Conservation (phyloP, 2,113 vertebrate species). For the Poecilia latipinna region DNA sequence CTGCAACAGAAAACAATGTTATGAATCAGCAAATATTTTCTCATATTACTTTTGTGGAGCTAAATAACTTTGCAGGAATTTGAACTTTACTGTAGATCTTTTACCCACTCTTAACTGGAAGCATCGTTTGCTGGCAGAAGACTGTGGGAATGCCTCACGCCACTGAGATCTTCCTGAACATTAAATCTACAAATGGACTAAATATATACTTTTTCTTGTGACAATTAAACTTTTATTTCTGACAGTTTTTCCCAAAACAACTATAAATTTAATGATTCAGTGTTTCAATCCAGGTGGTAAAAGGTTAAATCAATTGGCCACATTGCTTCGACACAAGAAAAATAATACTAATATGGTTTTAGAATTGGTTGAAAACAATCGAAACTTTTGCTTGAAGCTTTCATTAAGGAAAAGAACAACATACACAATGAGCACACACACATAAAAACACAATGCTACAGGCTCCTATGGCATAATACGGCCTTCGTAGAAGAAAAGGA, state of each 20-base stretch:
- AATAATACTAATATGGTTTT: too few relatives aligned
- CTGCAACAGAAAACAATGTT: too few relatives aligned
- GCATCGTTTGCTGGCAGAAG: background rate
- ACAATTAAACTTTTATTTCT: background rate
- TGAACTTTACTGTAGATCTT: background rate
- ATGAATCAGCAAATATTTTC: too few relatives aligned
- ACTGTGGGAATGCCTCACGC: background rate
- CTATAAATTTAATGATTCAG: background rate
- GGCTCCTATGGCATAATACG: background rate
- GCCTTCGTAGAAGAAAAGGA: too few relatives aligned
- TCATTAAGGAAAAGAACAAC: background rate
- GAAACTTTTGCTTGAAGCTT: background rate
- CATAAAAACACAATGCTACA: background rate
- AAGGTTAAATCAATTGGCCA: background rate
- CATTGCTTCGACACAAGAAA: background rate
- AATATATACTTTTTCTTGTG: background rate
- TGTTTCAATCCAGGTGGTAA: background rate
- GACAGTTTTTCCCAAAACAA: background rate
- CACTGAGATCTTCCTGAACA: background rate
- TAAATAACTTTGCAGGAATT: too few relatives aligned
- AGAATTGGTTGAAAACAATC: background rate
- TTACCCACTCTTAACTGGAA: background rate
- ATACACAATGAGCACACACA: background rate
- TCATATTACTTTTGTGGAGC: too few relatives aligned
- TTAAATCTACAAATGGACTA: background rate